Evolutionary conservation across 2,113 vertebrate species (phyloP), one percentile per base, ranked within the genome.

Genomic region (Coturnix japonica): DNA sequence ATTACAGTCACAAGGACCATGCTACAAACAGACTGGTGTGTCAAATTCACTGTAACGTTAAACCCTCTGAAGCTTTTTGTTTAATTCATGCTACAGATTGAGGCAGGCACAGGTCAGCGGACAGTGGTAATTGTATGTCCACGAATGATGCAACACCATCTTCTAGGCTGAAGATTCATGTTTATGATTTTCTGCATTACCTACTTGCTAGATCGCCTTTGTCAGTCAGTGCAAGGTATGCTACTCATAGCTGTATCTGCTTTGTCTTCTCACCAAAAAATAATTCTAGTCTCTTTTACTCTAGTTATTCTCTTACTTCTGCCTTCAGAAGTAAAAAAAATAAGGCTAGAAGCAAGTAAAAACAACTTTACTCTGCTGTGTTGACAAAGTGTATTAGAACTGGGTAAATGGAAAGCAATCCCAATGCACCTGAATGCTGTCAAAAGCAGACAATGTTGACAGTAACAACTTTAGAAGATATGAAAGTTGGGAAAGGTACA

Each of bases 171-270:
- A 64, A 41, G 15, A 67, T 35, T 57, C n/a, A 5, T 8, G 9
- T 56, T 81, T 46, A 67, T n/a, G 28, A 71, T 56, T 92, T 86
- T 59, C 56, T 47, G n/a, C 28, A 54, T n/a, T 84, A 60, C 26
- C 53, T 67, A n/a, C 22, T 25, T 83, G 31, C 18, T 39, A 83
- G 65, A 39, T 35, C 7, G 26, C 66, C 54, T 77, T 31, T 56
- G 64, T 60, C 53, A 65, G 6, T 33, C 23, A 65, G 17, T 46
- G 66, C 76, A 66, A 83, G 9, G 4, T 46, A 33, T 51, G 44
- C 8, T 31, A 26, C 0, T 60, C 15, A 13, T 43, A 5, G 4
- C 17, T 2, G 0, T 46, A 67, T 31, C 37, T 88, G 18, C 21
- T 67, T 5, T 74, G 22, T 47, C 28, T 77, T 77, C 33, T 80